phyloP scores from a whole-genome alignment of 2,113 vertebrate species.

The Strigops habroptila region DNA sequence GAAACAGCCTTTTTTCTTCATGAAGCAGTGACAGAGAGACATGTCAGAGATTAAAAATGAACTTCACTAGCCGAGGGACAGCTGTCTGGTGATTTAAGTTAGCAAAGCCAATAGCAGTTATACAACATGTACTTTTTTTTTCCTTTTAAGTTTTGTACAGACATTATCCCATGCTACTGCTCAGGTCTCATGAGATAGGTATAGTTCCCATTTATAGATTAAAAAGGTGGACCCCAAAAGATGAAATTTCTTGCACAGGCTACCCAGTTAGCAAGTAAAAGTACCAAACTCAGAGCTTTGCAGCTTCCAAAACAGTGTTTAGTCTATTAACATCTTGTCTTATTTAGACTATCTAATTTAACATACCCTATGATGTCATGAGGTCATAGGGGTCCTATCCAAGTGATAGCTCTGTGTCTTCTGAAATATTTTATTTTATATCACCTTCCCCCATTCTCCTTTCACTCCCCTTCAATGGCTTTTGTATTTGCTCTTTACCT shows the following conservation, averaged over 20 bases:
- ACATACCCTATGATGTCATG: background rate
- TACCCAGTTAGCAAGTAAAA: conserved; percentile 26
- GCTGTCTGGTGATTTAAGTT: conserved; percentile 8
- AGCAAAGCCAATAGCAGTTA: background rate
- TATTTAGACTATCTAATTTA: conserved; percentile 19
- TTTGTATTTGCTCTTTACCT: background rate
- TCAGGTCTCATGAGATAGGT: background rate
- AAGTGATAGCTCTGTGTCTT: background rate
- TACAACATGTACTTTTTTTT: background rate
- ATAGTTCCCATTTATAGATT: background rate
- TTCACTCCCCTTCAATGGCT: background rate
- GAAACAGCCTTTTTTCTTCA: background rate
- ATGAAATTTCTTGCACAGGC: background rate
- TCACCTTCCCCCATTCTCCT: fast-evolving
- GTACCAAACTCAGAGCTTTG: conserved; percentile 2
- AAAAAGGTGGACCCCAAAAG: background rate
- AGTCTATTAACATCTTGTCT: conserved; percentile 35
- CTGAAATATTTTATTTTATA: background rate
- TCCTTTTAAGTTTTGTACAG: background rate
- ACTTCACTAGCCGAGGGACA: background rate
- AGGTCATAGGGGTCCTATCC: background rate
- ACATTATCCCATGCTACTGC: background rate
- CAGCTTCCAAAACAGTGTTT: conserved; percentile 25
- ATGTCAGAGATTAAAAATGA: conserved; percentile 27
- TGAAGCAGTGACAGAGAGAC: background rate